A percentile compares a stretch with the other conserved stretches of the same genome.
Conservation (phyloP, 2,113 vertebrate species). For the Bettongia penicillata region DNA sequence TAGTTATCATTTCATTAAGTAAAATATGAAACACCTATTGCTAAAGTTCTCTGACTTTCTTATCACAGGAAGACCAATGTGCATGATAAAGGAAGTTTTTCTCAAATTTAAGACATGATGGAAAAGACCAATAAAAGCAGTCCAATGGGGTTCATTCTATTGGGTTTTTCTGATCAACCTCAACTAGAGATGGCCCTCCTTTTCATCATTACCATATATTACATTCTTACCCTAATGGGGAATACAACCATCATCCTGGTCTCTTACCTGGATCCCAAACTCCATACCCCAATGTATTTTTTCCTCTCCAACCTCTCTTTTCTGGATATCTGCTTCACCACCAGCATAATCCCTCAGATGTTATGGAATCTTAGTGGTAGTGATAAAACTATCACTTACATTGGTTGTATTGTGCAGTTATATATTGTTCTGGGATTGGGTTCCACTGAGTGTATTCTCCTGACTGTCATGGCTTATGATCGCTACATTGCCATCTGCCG, state of each 20-base stretch:
- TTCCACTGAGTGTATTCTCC: slow-evolving; percentile 26
- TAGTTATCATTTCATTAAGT: too few species aligned
- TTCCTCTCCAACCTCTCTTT: slow-evolving; percentile 63
- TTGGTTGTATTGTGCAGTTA: slow-evolving; percentile 45
- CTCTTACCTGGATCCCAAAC: neutral
- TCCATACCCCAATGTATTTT: slow-evolving; percentile 53
- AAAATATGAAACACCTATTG: too few species aligned
- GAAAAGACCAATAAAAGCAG: slow-evolving; percentile 33
- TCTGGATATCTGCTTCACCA: slow-evolving; percentile 57
- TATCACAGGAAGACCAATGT: too few species aligned
- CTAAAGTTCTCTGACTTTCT: too few species aligned
- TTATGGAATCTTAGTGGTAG: slow-evolving; percentile 9
- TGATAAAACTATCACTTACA: slow-evolving; percentile 34
- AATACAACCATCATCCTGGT: slow-evolving; percentile 47
- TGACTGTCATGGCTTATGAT: slow-evolving; percentile 59
- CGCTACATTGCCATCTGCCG: slow-evolving; percentile 43
- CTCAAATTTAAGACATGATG: neutral
- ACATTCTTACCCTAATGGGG: slow-evolving; percentile 18
- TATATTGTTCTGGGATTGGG: slow-evolving; percentile 40
- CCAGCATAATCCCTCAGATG: slow-evolving; percentile 40
- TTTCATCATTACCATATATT: slow-evolving; percentile 34
- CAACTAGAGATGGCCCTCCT: slow-evolving; percentile 49
- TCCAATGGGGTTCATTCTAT: slow-evolving; percentile 58
- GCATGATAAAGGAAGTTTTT: too few species aligned
- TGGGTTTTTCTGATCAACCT: slow-evolving; percentile 56